Percentiles rank a stretch among this genome's conserved stretches.
Conservation (phyloP, 1,140 invertebrate species). For the Tetranychus urticae region DNA sequence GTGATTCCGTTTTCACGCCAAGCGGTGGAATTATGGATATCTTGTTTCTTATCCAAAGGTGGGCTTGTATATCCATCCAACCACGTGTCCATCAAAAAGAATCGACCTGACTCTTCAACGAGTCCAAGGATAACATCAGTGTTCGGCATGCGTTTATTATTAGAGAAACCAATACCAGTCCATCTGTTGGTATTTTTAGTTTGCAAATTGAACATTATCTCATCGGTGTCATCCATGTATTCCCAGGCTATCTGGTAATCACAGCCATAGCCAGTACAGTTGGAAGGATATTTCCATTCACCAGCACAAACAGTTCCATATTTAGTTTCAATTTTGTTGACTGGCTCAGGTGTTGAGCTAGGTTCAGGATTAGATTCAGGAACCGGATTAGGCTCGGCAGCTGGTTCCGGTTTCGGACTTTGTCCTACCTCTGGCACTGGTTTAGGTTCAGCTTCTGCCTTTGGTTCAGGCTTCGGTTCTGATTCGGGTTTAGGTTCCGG, state of each 20-base stretch:
- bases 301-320: conserved; percentile 9
- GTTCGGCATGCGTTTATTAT: conserved; percentile 58
- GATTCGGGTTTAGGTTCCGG: too few species aligned
- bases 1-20: conserved; percentile 45
- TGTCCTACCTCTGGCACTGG: too few species aligned
- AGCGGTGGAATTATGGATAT: conserved; percentile 43
- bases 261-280: conserved; percentile 43
- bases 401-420: too few species aligned
- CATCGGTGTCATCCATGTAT: conserved; percentile 45
- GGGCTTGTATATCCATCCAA: conserved; percentile 31
- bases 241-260: conserved; percentile 65
- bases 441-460: too few species aligned
- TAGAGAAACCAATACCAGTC: conserved; percentile 81
- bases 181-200: conserved; percentile 55
- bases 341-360: background rate
- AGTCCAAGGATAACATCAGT: conserved; percentile 63
- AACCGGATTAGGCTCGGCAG: too few species aligned
- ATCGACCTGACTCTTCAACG: conserved; percentile 44
- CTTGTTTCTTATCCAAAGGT: conserved; percentile 41
- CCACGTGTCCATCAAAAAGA: conserved; percentile 70
- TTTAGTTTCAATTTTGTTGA: background rate
- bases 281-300: conserved; percentile 44
- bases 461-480: too few species aligned
- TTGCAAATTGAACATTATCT: conserved; percentile 59
- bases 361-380: background rate